Evolutionary conservation across 2,797 vertebrate species (phyloP), one percentile per base, ranked within the genome.

Genomic region (Xiphorhynchus erythropygius): DNA sequence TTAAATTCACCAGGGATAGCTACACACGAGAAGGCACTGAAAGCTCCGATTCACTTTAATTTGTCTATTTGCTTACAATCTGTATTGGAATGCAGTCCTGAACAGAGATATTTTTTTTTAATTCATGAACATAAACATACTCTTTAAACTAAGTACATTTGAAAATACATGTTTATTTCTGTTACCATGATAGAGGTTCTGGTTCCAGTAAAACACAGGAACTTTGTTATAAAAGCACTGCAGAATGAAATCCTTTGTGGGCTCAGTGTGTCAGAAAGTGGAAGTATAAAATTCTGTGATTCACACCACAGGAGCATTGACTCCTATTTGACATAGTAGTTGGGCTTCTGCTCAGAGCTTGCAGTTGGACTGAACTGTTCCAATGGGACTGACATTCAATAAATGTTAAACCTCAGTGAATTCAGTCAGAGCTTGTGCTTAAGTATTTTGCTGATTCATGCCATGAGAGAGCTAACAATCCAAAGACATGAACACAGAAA

Each of bases 31-130:
- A 91, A 89, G 87, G 82, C 39, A 94, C 80, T 97, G 93, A 96
- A 97, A 95, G 90, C 90, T 93, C 82, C 80, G 74, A 93, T 97
- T 97, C 91, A 96, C 39, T 96, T 95, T 92, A 80, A 90, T 95
- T 91, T 94, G 33, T 84, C 82, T 94, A 7, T 93, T 93, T 94
- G 73, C 68, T 94, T 96, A 93, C 64, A 85, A 24, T 91, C 68
- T 68, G 22, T 79, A 46, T 68, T 76, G 95, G 97, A 96, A 95
- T 89, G 88, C 88, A 89, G 68, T 53, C 91, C 88, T 65, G 79
- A 94, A 89, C 82, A 91, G 63, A 44, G 63, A 91, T 37, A 57
- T 64, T 25, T 27, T 69, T 87, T 84, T 94, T 53, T 82, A 56
- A 91, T 65, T 91, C 33, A 87, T 94, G 77, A 92, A 84, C 74